These are phyloP conservation scores for Monodelphis domestica DNA, from an alignment of 2,797 vertebrate genomes.

Conservation along the genomic window DNA sequence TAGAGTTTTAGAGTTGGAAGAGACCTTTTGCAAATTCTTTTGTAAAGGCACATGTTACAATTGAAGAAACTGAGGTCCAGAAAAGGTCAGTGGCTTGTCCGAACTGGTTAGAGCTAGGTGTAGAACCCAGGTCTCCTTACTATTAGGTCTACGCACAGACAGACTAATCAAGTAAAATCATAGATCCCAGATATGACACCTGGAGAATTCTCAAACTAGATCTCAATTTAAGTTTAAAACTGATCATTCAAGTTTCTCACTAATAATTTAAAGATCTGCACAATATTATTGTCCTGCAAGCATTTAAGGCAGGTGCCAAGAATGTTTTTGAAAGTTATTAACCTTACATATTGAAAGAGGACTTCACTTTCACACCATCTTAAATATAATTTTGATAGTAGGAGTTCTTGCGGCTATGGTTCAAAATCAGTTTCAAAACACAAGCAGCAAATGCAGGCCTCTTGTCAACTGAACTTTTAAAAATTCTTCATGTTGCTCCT, in stretches of 20 bases:
- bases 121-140: neutral
- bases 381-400: conserved; percentile 73
- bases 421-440: too few relatives aligned
- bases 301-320: conserved; percentile 75
- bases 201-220: conserved; percentile 37
- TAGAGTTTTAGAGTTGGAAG: conserved; percentile 18
- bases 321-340: conserved; percentile 72
- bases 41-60: neutral
- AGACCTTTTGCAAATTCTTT: neutral
- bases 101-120: neutral
- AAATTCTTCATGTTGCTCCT: conserved; percentile 56
- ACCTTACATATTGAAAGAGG: conserved; percentile 72
- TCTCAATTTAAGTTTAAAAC: conserved; percentile 60
- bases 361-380: conserved; percentile 65
- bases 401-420: conserved; percentile 31
- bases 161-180: neutral
- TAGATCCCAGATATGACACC: conserved; percentile 28
- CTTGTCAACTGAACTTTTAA: conserved; percentile 67
- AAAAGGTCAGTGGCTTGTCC: neutral
- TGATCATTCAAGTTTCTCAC: conserved; percentile 55
- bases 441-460: conserved; percentile 68
- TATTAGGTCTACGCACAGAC: neutral
- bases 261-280: conserved; percentile 70
- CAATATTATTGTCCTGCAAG: conserved; percentile 52
- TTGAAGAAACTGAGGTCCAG: neutral